Base-by-base conservation (phyloP, 2,888 invertebrate species). In the Cantharis lateralis region DNA sequence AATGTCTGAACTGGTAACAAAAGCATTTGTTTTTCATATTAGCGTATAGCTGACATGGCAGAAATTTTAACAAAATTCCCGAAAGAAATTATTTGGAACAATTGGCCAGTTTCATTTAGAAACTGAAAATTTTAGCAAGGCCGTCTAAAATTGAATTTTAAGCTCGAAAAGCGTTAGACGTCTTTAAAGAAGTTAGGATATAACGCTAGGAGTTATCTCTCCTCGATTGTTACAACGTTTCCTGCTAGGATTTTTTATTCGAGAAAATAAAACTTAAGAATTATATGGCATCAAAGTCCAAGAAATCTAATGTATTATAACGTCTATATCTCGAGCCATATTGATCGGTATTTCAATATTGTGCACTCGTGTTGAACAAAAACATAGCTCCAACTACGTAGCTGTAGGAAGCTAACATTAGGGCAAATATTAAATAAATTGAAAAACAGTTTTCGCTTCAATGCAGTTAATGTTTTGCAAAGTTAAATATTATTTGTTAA, bases 261-360 rank as follows among this genome's bases (percentile, higher is more conserved):
- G 78, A 75, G 71, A 75, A 75, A 78, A 72, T 72, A 78, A 78
- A 75, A 71, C 74, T 66, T 77, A 71, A 71, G 71, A 72, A 75
- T 78, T 78, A 73, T 78, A 75, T 68, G 68, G 75, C 78, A 75
- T 78, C 78, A 78, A 78, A 78, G 75, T 78, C 75, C 75, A 75
- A 73, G 78, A 75, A 78, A 78, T 75, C 75, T 75, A 75, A 77
- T 77, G 72, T 71, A 75, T 77, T 77, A 77, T 63, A 75, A 75
- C 75, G 71, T 78, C 75, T 78, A 77, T 75, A 75, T 78, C 78
- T 78, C 73, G 72, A 75, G 68, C 70, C 71, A 70, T 78, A 78
- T 78, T 75, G 78, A 78, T 78, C 78, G 75, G 70, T 70, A 78
- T 78, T 78, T 78, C 78, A 78, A 78, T 78, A 78, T 75, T 78